Conservation (phyloP, 2,797 vertebrate species). For the Crenuchus spilurus region DNA sequence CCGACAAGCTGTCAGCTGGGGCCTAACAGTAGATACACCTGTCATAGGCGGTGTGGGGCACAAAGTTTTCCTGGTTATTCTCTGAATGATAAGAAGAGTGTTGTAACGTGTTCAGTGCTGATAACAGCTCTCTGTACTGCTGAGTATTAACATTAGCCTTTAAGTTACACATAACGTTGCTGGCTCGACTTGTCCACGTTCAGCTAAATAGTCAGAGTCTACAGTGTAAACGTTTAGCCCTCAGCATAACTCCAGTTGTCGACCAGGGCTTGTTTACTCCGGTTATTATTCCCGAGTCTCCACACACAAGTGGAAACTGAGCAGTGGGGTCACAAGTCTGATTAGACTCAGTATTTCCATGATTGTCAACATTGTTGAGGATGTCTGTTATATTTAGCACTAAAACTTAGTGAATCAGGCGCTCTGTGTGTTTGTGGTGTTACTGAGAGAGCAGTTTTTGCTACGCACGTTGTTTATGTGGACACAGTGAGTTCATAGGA, state of each 20-base stretch:
- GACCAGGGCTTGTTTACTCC: too few species aligned
- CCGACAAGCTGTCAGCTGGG: conserved; percentile 49
- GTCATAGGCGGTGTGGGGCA: conserved; percentile 40
- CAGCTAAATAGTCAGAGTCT: too few species aligned
- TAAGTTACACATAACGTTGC: not conserved
- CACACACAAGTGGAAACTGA: not conserved
- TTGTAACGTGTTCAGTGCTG: not conserved
- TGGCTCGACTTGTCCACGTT: not conserved
- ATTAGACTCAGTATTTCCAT: not conserved
- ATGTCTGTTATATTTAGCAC: too few species aligned
- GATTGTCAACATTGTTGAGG: too few species aligned
- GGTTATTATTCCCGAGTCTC: too few species aligned
- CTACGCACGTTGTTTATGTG: not conserved
- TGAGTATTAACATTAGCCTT: not conserved
- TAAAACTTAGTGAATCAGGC: too few species aligned
- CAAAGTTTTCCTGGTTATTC: not conserved
- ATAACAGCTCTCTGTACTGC: too few species aligned
- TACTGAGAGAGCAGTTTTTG: not conserved
- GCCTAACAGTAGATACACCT: conserved; percentile 52
- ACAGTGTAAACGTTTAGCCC: too few species aligned
- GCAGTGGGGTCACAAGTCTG: not conserved
- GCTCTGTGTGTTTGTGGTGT: not conserved
- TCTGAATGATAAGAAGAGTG: conserved; percentile 47
- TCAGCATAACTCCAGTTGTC: too few species aligned
- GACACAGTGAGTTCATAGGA: not conserved